Evolutionary conservation across 2,113 vertebrate species (phyloP), one percentile per base, ranked within the genome.

Genomic region (Nothocercus julius): DNA sequence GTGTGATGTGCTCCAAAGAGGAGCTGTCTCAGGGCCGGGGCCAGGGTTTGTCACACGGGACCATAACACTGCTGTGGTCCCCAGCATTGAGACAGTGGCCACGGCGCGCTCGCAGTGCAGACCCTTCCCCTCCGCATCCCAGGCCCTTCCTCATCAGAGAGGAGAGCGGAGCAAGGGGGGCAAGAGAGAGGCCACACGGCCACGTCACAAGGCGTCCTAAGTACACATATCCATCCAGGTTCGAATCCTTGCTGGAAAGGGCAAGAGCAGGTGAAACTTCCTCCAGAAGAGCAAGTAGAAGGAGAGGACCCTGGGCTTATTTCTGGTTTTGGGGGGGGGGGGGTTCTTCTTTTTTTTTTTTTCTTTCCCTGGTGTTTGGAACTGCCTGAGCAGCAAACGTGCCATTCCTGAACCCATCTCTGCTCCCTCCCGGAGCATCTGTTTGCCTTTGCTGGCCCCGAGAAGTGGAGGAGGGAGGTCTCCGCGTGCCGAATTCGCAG

Each of bases 351-450:
- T 34, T 69, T 69, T 36, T 61, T 56, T 30, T 32, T 58, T 58
- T 58, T 18, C 30, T 13, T 0, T 4, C 63, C 54, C 36, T 7
- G 9, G 2, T n/a, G 34, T 5, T 64, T 54, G 28, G 34, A 73
- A 20, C 58, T 42, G 30, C 14, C 20, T 4, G 44, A 28, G 38
- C 70, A n/a, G 45, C 32, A 38, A 15, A 11, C 2, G 0, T 28
- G 15, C 18, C 1, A 11, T 30, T 70, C 58, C 73, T 11, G 38
- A 59, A 32, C 32, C 53, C 54, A 11, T 4, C 34, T 38, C 67
- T 19, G 1, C 66, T 74, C 44, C 53, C 44, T 51, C 36, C 0
- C 3, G 61, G 68, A 61, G 34, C 6, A 0, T 3, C 27, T 51
- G 14, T 83, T 87, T 79, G 12, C 82, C 47, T 53, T 82, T 4